A percentile compares a stretch with the other conserved stretches of the same genome.
Evolutionary conservation across 1,140 invertebrate genomes (phyloP).

Genomic region (Temnothorax nylanderi): DNA sequence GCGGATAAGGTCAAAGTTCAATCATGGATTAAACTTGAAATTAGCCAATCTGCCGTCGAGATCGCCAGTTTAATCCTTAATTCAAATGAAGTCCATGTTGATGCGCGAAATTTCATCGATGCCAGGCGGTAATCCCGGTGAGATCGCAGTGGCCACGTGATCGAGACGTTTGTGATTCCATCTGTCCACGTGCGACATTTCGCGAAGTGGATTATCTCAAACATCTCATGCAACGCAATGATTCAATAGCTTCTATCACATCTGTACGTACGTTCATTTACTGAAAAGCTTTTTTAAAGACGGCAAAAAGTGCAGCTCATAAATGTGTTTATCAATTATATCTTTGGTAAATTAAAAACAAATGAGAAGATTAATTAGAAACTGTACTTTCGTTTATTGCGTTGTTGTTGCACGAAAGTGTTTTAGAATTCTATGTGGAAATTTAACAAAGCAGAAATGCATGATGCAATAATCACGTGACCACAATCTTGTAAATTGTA

Average conservation of each 20-base stretch:
- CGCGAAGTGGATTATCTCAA: not conserved
- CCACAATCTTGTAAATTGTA: not conserved
- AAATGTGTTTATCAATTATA: not conserved
- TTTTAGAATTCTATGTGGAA: not conserved
- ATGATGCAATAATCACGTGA: slow-evolving; percentile 9
- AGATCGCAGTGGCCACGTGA: slow-evolving; percentile 6
- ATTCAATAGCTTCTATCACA: not conserved
- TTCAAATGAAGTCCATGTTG: slow-evolving; percentile 38
- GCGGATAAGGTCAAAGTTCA: slow-evolving; percentile 36
- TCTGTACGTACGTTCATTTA: not conserved
- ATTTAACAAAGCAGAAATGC: not conserved
- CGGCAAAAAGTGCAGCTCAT: not conserved
- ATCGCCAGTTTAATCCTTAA: slow-evolving; percentile 7
- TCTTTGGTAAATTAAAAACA: not conserved
- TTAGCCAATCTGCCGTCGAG: slow-evolving; percentile 25
- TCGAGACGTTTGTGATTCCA: slow-evolving; percentile 8
- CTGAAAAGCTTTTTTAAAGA: not conserved
- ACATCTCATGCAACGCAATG: not conserved
- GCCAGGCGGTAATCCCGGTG: not conserved
- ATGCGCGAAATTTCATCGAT: slow-evolving; percentile 19
- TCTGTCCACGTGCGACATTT: slow-evolving; percentile 28
- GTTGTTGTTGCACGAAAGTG: not conserved
- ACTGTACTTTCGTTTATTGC: not conserved
- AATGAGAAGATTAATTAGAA: not conserved
- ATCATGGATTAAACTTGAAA: slow-evolving; percentile 47